These are phyloP conservation scores for Cairina moschata DNA, from an alignment of 2,113 vertebrate species.

Conservation along the genomic window DNA sequence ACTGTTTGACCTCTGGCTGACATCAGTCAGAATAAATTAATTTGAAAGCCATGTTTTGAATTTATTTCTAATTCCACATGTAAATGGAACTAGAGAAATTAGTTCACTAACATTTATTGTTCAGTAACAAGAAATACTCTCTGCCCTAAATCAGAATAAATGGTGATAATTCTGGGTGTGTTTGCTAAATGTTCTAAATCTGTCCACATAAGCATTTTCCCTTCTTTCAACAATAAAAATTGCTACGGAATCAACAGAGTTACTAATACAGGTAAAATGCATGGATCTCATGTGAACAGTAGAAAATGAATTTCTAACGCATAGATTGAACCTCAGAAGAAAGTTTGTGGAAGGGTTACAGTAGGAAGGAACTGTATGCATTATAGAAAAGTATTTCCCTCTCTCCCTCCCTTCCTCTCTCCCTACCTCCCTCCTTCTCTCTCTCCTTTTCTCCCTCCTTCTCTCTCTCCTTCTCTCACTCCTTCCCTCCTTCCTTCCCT, in stretches of 20 bases:
- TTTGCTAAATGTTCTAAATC: not conserved
- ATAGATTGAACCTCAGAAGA: not conserved
- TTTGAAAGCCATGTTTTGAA: not conserved
- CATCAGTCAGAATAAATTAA: not conserved
- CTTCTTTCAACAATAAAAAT: accelerated
- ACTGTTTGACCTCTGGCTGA: not conserved
- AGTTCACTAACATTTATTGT: not conserved
- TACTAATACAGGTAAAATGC: not conserved
- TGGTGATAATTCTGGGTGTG: accelerated
- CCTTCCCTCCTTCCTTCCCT: no score
- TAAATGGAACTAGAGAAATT: not conserved
- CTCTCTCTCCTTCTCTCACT: no score
- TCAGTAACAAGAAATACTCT: not conserved
- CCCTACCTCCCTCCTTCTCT: no score
- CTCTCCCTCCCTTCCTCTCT: not conserved
- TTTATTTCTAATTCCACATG: not conserved
- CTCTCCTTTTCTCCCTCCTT: no score
- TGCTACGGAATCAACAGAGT: not conserved
- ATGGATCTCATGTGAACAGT: not conserved
- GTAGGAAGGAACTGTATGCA: not conserved
- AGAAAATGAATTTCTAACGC: not conserved
- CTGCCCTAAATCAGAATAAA: not conserved
- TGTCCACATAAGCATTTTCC: not conserved
- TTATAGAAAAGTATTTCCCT: not conserved
- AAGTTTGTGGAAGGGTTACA: not conserved